Evolutionary conservation across 2,888 invertebrate genomes (phyloP), one percentile per base, ranked within the genome.

Genomic region (Lymantria monacha): DNA sequence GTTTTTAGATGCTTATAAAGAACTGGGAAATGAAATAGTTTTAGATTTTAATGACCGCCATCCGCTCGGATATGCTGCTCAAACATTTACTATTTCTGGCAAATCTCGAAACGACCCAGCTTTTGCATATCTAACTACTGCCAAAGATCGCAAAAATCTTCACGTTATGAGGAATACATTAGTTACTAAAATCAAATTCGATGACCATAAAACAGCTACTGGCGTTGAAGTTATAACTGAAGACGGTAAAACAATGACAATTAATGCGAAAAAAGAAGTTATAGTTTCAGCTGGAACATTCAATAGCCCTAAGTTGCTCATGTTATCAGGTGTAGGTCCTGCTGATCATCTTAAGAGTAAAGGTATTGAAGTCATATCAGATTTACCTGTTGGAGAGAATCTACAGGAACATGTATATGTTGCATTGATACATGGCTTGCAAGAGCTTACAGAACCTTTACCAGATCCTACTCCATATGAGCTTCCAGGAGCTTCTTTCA

Each of bases 41-140:
- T 48, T 70, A 55, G 63, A 76, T 49, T 60, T 67, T 13, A 76
- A 74, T 42, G 69, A 69, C 9, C 56, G 79, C 69, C 51, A 81
- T 80, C 14, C 81, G 74, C 59, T 46, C 76, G 87, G 51, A 61
- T 81, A 47, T 49, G 76, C 62, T 30, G 50, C 61, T 8, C 51
- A 63, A 13, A 41, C 58, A 12, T 46, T 55, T 3, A 68, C 61
- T 15, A 55, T 70, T 44, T 64, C 68, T 37, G 87, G 60, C 3
- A 56, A 83, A 7, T 77, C 79, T 1, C 72, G 91, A 13, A 86
- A 87, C 45, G 86, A 85, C 59, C 81, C 85, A 0, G 83, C 89
- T 0, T 83, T 69, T 59, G 87, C 87, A 8, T 92, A 70, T 53
- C 46, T 79, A 14, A 62, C 63, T 36, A 61, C 66, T 3, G 52